Evolutionary conservation across 2,113 vertebrate species (phyloP).

Genomic region (Etia nguti): DNA sequence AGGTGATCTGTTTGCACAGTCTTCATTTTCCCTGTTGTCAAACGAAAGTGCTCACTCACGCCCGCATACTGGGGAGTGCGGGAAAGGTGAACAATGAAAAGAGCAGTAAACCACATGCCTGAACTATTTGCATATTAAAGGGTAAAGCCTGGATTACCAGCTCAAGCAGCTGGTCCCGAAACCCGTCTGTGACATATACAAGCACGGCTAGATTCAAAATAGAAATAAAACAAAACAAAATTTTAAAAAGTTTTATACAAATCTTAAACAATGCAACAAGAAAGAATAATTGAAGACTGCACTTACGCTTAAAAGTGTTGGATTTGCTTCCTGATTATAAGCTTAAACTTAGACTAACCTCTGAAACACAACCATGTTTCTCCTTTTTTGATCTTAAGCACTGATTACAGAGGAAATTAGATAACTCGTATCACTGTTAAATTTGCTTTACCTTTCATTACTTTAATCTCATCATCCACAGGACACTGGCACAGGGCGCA

Average conservation of each 20-base stretch:
- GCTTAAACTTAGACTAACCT: neutral
- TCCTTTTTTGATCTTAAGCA: neutral
- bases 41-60: neutral
- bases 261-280: neutral
- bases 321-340: neutral
- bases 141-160: constrained; percentile 18
- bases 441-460: neutral
- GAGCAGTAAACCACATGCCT: neutral
- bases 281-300: neutral
- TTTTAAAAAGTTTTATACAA: neutral
- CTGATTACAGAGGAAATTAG: neutral
- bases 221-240: neutral
- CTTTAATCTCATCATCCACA: neutral
- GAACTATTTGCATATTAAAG: constrained; percentile 14
- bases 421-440: neutral
- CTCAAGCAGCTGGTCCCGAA: neutral
- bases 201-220: neutral
- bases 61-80: neutral
- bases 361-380: neutral
- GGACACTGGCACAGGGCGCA: neutral
- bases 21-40: neutral
- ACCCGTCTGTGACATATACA: neutral
- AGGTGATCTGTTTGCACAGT: neutral
- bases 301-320: neutral
- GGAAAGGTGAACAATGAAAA: neutral